A percentile compares a stretch with the other conserved stretches of the same genome.
phyloP scores from a whole-genome alignment of 2,797 vertebrate genomes.

The Emydoidea blandingii region DNA sequence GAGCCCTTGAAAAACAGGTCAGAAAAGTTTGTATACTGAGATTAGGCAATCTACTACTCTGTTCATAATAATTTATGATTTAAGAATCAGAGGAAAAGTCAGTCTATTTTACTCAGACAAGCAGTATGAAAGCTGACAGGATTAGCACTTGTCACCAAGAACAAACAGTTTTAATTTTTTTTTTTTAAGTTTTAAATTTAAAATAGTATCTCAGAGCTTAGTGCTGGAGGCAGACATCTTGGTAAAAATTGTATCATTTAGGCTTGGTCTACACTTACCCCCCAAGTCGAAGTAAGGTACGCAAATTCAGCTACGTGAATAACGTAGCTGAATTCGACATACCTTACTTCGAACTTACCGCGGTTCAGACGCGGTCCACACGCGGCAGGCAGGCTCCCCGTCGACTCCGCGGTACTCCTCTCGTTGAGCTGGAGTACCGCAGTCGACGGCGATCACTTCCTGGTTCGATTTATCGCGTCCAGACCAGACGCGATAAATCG shows the following conservation, averaged over 20 bases:
- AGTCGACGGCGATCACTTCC: too few species aligned
- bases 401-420: too few species aligned
- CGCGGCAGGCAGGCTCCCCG: too few species aligned
- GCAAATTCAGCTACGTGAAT: too few species aligned
- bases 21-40: background rate
- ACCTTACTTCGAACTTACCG: too few species aligned
- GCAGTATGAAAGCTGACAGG: background rate
- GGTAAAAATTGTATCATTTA: background rate
- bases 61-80: background rate
- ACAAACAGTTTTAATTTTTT: background rate
- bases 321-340: too few species aligned
- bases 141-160: background rate
- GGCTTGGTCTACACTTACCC: too few species aligned
- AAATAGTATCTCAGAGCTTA: background rate
- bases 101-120: background rate
- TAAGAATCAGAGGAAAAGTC: background rate
- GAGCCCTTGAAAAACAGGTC: background rate
- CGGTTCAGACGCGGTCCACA: too few species aligned
- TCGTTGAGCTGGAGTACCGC: too few species aligned
- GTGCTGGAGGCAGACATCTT: background rate
- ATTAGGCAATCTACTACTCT: background rate
- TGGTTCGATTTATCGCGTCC: too few species aligned
- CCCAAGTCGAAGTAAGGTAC: too few species aligned
- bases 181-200: background rate
- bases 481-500: too few species aligned